A percentile compares a stretch with the other conserved stretches of the same genome.
Evolutionary conservation across 2,113 vertebrate species (phyloP).

Genomic region (Corydoras sp.): DNA sequence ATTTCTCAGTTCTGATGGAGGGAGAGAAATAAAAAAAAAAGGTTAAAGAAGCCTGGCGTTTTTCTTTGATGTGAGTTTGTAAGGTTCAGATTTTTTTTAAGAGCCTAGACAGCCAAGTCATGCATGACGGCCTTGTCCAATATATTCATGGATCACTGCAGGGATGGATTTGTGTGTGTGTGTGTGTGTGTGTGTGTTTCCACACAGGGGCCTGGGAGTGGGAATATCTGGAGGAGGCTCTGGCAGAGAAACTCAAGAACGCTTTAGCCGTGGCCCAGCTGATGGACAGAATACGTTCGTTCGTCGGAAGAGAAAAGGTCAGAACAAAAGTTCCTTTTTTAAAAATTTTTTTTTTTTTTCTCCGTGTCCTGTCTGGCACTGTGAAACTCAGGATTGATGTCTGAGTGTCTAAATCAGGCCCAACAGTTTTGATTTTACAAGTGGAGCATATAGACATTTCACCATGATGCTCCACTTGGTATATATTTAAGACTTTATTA

Average conservation of each 20-base stretch:
- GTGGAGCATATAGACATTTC: too few species aligned
- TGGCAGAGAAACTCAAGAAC: conserved; percentile 85
- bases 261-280: conserved; percentile 76
- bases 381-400: too few species aligned
- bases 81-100: conserved; percentile 5
- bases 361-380: too few species aligned
- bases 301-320: conserved; percentile 69
- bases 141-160: conserved; percentile 17
- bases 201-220: conserved; percentile 85
- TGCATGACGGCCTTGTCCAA: conserved; percentile 21
- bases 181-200: conserved; percentile 18
- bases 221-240: conserved; percentile 82
- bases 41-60: too few species aligned
- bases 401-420: too few species aligned
- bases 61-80: background rate
- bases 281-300: conserved; percentile 83
- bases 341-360: too few species aligned
- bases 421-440: too few species aligned
- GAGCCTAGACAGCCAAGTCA: conserved; percentile 14
- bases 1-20: too few species aligned
- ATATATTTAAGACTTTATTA: too few species aligned
- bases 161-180: background rate
- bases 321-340: background rate
- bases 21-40: too few species aligned
- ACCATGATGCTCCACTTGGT: too few species aligned